Percentiles rank a stretch among this genome's conserved stretches.
phyloP scores from a whole-genome alignment of 2,888 invertebrate genomes.

The Saturnia japonica region DNA sequence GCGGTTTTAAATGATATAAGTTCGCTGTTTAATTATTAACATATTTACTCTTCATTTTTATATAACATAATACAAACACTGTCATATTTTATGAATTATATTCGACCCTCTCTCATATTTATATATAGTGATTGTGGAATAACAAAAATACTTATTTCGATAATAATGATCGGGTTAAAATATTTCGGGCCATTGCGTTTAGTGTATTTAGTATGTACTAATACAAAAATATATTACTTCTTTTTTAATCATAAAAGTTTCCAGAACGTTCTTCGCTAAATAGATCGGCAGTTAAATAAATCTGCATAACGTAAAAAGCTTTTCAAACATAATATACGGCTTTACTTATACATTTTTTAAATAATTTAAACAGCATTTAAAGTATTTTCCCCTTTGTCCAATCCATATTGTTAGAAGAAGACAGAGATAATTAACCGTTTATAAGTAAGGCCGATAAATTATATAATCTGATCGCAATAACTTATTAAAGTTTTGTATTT shows the following conservation, averaged over 20 bases:
- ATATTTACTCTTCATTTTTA: background rate
- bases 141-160: background rate
- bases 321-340: too few species aligned
- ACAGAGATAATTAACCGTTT: too few species aligned
- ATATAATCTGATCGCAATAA: too few species aligned
- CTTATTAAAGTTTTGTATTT: background rate
- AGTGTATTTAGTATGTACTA: background rate
- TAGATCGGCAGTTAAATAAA: too few species aligned
- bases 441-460: too few species aligned
- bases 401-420: too few species aligned
- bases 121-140: background rate
- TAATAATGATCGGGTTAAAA: background rate
- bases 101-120: background rate
- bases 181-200: background rate
- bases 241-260: background rate
- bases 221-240: background rate
- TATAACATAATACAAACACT: background rate
- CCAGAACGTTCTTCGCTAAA: background rate
- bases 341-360: too few species aligned
- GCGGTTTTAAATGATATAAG: background rate
- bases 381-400: too few species aligned
- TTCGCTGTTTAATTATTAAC: constrained; percentile 1
- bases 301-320: too few species aligned
- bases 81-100: background rate
- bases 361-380: too few species aligned